Evolutionary conservation across 2,113 vertebrate species (phyloP).

Genomic region (Ochotona curzoniae): DNA sequence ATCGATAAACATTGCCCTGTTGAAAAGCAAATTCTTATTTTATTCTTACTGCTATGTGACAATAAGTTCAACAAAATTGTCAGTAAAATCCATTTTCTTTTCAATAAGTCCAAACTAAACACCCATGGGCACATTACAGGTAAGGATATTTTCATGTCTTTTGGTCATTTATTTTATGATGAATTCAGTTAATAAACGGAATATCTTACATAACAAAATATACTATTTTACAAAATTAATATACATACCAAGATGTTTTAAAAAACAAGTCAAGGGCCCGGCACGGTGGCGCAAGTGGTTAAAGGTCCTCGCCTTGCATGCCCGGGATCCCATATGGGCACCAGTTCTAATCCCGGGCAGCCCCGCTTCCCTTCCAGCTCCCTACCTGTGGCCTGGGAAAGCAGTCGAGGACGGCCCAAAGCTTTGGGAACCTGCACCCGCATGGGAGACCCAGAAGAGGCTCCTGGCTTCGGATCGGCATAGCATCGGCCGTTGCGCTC

Average conservation of each 20-base stretch:
- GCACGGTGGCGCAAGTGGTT: too few relatives aligned
- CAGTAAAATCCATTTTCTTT: conserved; percentile 25
- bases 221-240: neutral
- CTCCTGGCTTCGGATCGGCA: too few relatives aligned
- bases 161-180: conserved; percentile 12
- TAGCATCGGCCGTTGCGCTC: too few relatives aligned
- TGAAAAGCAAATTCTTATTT: conserved; percentile 26
- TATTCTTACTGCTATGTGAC: neutral
- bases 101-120: neutral
- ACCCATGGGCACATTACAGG: neutral
- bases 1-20: neutral
- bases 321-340: too few relatives aligned
- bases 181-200: conserved; percentile 16
- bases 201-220: neutral
- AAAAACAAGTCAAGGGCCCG: too few relatives aligned
- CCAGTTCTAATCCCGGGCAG: too few relatives aligned
- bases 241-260: neutral
- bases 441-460: too few relatives aligned
- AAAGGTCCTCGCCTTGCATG: too few relatives aligned
- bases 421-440: too few relatives aligned
- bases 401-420: too few relatives aligned
- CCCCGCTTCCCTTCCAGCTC: too few relatives aligned
- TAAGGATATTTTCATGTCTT: neutral
- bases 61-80: neutral
- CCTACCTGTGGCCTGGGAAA: too few relatives aligned